phyloP scores from a whole-genome alignment of 2,888 invertebrate species.

The Diaphora mendica region DNA sequence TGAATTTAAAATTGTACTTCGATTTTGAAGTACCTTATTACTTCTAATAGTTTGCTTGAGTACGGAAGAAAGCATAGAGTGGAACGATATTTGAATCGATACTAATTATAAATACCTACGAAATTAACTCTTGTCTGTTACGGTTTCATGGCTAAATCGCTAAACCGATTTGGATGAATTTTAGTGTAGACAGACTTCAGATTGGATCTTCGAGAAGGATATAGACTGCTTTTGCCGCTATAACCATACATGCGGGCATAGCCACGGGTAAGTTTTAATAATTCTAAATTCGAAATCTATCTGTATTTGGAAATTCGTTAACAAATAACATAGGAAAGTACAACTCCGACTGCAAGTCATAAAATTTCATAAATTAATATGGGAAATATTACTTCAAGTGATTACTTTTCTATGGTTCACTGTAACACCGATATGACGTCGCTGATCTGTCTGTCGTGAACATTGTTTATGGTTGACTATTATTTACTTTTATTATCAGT shows the following conservation, averaged over 20 bases:
- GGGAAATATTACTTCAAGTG: conserved; percentile 23
- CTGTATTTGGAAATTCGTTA: not conserved
- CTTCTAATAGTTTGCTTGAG: not conserved
- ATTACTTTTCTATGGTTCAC: conserved; percentile 27
- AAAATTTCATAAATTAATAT: conserved; percentile 10
- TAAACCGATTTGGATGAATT: too few species aligned
- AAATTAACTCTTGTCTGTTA: too few species aligned
- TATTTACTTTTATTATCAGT: conserved; percentile 27
- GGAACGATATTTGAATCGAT: not conserved
- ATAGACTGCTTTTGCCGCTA: too few species aligned
- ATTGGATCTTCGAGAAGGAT: too few species aligned
- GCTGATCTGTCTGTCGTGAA: conserved; percentile 14
- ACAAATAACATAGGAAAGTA: not conserved
- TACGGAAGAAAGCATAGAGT: not conserved
- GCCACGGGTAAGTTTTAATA: too few species aligned
- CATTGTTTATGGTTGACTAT: conserved; percentile 21
- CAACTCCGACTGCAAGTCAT: not conserved
- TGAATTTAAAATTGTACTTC: conserved; percentile 15
- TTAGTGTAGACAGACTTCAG: too few species aligned
- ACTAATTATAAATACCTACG: too few species aligned
- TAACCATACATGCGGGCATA: too few species aligned
- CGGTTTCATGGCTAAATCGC: too few species aligned
- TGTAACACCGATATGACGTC: conserved; percentile 29
- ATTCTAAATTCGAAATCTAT: not conserved
- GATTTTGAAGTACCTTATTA: not conserved